phyloP scores from a whole-genome alignment of 1,140 invertebrate genomes.

The Sinella curviseta region DNA sequence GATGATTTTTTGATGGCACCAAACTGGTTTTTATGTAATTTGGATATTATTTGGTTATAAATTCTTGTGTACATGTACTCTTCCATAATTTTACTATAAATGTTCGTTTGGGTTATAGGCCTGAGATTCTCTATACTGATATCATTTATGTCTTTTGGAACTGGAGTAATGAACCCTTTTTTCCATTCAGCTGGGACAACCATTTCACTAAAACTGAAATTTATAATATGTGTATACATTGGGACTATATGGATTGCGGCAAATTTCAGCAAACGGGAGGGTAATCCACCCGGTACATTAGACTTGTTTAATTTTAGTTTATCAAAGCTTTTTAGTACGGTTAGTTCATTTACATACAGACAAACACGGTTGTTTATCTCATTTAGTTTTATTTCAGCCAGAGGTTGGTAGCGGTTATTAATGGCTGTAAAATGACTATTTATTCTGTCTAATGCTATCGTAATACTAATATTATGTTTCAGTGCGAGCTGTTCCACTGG shows the following conservation, averaged over 20 bases:
- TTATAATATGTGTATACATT: neutral
- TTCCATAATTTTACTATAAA: conserved; percentile 30
- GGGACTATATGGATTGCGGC: neutral
- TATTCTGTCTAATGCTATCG: neutral
- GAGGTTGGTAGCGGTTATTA: neutral
- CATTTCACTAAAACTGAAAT: neutral
- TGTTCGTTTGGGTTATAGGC: conserved; percentile 28
- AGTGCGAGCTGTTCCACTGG: neutral
- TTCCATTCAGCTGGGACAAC: conserved; percentile 5
- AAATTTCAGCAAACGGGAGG: neutral
- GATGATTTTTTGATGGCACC: conserved; percentile 18
- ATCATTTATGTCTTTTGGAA: neutral
- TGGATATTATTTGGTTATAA: neutral
- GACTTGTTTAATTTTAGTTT: neutral
- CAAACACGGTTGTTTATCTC: too few relatives aligned
- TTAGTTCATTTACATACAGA: neutral
- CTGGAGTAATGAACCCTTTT: conserved; percentile 9
- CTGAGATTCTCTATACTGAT: neutral
- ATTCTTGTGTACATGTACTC: conserved; percentile 27
- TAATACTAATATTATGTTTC: neutral
- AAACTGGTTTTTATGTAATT: neutral
- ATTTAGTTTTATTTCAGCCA: neutral
- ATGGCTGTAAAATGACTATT: neutral
- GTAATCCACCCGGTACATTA: neutral
- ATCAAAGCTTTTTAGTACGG: neutral